phyloP scores from a whole-genome alignment of 1,140 invertebrate genomes.

The Apis mellifera region DNA sequence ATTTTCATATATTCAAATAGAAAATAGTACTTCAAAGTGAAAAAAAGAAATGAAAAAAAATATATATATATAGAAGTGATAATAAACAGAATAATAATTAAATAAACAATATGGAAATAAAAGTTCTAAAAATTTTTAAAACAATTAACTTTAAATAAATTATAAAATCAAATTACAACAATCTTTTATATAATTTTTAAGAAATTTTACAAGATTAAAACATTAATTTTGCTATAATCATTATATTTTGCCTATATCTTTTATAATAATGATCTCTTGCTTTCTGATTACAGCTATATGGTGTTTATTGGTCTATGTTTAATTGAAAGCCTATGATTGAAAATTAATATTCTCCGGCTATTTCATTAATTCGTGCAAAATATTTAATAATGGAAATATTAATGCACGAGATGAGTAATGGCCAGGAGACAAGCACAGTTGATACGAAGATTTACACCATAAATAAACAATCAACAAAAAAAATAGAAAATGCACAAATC shows the following conservation, averaged over 20 bases:
- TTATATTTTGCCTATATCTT: not conserved
- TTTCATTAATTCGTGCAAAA: constrained; percentile 4
- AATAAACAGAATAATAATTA: no score
- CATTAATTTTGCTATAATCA: not conserved
- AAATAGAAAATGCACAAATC: not conserved
- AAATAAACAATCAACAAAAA: not conserved
- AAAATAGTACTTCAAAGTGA: no score
- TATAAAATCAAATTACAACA: no score
- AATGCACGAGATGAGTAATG: constrained; percentile 75
- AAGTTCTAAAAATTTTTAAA: no score
- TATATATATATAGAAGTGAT: no score
- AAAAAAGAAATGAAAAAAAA: no score
- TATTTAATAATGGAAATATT: constrained; percentile 72
- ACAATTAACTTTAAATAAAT: no score
- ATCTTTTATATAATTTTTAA: no score
- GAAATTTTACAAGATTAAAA: no score
- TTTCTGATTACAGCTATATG: not conserved
- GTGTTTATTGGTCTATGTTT: not conserved
- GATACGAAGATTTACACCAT: not conserved
- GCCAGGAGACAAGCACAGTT: constrained; percentile 15
- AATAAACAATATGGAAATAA: no score
- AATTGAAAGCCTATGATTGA: constrained; percentile 25
- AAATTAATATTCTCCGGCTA: not conserved
- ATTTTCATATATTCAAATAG: no score
- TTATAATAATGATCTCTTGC: not conserved